Conservation (phyloP, 2,113 vertebrate species). For the Excalfactoria chinensis region DNA sequence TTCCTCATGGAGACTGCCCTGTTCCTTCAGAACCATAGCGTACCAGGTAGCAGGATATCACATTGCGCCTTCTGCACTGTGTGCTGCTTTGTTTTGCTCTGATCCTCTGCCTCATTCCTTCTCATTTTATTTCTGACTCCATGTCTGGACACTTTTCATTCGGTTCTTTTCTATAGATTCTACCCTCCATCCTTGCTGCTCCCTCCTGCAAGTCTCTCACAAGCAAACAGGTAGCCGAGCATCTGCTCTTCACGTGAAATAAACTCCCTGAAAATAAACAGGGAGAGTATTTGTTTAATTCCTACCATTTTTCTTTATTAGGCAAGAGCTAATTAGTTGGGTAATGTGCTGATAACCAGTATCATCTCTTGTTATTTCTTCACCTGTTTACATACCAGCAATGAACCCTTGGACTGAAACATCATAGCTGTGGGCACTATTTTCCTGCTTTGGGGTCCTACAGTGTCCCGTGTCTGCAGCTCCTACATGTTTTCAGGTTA, state of each 20-base stretch:
- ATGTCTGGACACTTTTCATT: background rate
- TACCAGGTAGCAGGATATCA: background rate
- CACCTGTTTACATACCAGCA: background rate
- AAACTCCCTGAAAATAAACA: background rate
- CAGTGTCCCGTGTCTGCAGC: rapidly evolving
- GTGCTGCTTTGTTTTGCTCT: background rate
- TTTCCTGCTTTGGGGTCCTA: background rate
- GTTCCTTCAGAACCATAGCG: background rate
- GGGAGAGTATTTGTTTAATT: background rate
- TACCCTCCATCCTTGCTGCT: background rate
- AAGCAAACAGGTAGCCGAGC: background rate
- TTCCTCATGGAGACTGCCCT: background rate
- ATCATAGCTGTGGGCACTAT: background rate
- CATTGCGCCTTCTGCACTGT: background rate
- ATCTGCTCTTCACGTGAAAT: background rate
- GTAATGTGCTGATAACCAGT: background rate
- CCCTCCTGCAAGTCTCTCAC: background rate
- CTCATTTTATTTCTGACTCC: background rate
- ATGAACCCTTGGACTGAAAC: background rate
- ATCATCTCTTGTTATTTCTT: background rate
- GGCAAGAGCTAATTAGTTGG: background rate
- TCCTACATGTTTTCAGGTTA: background rate
- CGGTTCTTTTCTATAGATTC: background rate
- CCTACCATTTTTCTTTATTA: background rate
- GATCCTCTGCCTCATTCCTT: background rate